Evolutionary conservation across 2,113 vertebrate genomes (phyloP), one percentile per base, ranked within the genome.

Genomic region (Dryoscopus gambensis): DNA sequence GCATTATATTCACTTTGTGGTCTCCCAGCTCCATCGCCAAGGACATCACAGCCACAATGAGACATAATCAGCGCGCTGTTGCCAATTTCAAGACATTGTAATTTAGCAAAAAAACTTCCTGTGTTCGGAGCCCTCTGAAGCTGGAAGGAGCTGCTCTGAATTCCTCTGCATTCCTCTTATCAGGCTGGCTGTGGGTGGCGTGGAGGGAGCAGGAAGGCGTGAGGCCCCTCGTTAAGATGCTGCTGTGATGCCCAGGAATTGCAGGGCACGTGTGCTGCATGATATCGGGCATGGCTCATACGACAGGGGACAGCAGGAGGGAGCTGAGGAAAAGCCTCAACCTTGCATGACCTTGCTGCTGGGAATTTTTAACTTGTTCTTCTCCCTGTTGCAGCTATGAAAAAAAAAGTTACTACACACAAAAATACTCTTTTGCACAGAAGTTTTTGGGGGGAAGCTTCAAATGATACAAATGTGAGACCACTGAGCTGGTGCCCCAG

Each of bases 81-180:
- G 73, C 71, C 76, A 92, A 87, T 81, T 94, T 62, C 2, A 16
- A 77, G 82, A 86, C 81, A 65, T 93, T 91, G 92, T 87, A 91
- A 96, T 95, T 97, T 96, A 93, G 42, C 53, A 82, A 63, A 95
- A 93, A 88, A 91, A 60, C 80, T 81, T 91, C 78, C 93, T 85
- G 56, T 42, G 17, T 91, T 79, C 7, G 3, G 70, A 96, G 79
- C 83, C 57, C 83, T 94, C 75, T 82, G 83, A 87, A 96, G 65
- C 31, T 85, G 76, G 70, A 89, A 85, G 71, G 57, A 90, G 64
- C 64, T 89, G 57, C 56, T 77, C 76, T 95, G 91, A 73, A 87
- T 88, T 84, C 84, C 79, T 93, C 67, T 79, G 88, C 20, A 4
- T 56, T 65, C 37, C 64, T 89, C 88, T 76, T 70, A 33, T 40